Evolutionary conservation across 2,113 vertebrate species (phyloP), one percentile per base, ranked within the genome.

Genomic region (Podarcis muralis): DNA sequence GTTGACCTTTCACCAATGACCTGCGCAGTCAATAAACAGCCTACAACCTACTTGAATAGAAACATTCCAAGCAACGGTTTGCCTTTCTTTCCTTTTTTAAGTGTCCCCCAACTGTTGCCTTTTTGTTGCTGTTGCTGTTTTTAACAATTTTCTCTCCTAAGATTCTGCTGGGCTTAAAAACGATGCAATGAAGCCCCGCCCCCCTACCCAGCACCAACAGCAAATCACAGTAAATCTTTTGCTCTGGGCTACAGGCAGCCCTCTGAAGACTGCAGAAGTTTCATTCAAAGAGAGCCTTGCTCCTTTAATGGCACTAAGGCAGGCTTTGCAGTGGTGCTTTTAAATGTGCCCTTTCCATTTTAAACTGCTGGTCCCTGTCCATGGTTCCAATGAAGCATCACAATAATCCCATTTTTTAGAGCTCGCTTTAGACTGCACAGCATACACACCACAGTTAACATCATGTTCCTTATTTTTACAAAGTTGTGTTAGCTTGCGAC

Each of bases 1-100:
- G 86, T 78, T 95, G 94, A 92, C 93, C 93, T 94, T 95, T 94
- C 90, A 90, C 93, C 87, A 92, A 40, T 92, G 94, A 93, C 91
- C 92, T 92, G 92, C 3, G 16, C 95, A 87, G 93, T 95, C 93
- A 91, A 92, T 84, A 94, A 94, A 91, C 92, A 90, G 94, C 92
- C 90, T 71, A 89, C 94, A 92, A 93, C 93, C 89, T 83, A 69
- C 81, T 88, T 90, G 78, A 80, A 66, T 83, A 86, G 81, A 90
- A 93, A 84, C 2, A 80, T 78, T 92, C 87, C 82, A 16, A 7
- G 2, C 66, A 53, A 37, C 16, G 69, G 88, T 86, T 89, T 66
- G 86, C 84, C 87, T 62, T 78, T 71, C 0, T 12, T 5, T 72
- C 71, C 15, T 53, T 53, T 12, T 89, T 68, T 88, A 8, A 5